A percentile compares a stretch with the other conserved stretches of the same genome.
Evolutionary conservation across 1,140 invertebrate genomes (phyloP).

Genomic region (Teleopsis dalmanni): DNA sequence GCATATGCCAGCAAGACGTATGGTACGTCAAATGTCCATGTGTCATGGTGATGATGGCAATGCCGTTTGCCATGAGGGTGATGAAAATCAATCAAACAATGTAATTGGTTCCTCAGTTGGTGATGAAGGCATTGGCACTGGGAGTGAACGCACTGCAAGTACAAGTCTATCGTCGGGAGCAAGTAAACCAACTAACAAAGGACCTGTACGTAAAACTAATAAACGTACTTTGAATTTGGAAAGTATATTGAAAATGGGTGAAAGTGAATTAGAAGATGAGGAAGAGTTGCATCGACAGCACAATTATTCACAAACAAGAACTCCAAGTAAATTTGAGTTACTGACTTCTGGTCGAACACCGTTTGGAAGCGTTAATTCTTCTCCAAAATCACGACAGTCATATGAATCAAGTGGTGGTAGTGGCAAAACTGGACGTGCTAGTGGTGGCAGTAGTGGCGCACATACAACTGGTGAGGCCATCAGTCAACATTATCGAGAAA

Average conservation of each 20-base stretch:
- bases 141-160: slow-evolving; percentile 11
- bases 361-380: slow-evolving; percentile 9
- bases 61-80: slow-evolving; percentile 9
- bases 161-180: slow-evolving; percentile 11
- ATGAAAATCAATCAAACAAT: slow-evolving; percentile 1
- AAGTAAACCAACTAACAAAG: background rate
- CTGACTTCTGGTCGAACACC: slow-evolving; percentile 12
- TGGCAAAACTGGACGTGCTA: background rate
- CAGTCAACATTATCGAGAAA: slow-evolving; percentile 4
- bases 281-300: slow-evolving; percentile 16
- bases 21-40: slow-evolving; percentile 30
- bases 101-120: background rate
- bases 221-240: slow-evolving; percentile 33
- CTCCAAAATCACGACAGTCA: slow-evolving; percentile 14
- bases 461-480: no score
- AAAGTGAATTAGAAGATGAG: slow-evolving; percentile 38
- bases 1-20: slow-evolving; percentile 25
- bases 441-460: background rate
- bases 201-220: slow-evolving; percentile 19
- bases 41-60: slow-evolving; percentile 22
- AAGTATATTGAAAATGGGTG: slow-evolving; percentile 38
- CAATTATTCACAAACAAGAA: background rate
- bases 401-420: slow-evolving; percentile 12
- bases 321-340: slow-evolving; percentile 30
- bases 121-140: slow-evolving; percentile 12